These are phyloP conservation scores for Hermaeophaga mercurialis DNA, from an alignment of 2,888 invertebrate species.

Conservation along the genomic window DNA sequence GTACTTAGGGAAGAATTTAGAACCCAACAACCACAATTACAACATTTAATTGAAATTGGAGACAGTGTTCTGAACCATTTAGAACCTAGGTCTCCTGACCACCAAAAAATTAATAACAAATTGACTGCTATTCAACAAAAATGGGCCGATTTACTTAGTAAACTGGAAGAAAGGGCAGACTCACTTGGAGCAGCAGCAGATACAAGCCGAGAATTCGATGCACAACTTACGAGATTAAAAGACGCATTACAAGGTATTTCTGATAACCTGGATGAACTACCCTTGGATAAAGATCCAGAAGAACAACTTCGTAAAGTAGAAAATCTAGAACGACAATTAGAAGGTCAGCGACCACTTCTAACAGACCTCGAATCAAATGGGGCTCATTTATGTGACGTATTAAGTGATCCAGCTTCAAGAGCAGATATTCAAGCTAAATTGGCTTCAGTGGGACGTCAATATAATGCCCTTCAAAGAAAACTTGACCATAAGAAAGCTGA, in stretches of 20 bases:
- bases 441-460: slow-evolving; percentile 83
- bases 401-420: slow-evolving; percentile 88
- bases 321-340: slow-evolving; percentile 84
- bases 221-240: slow-evolving; percentile 78
- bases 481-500: slow-evolving; percentile 89
- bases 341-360: slow-evolving; percentile 84
- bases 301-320: slow-evolving; percentile 87
- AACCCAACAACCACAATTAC: slow-evolving; percentile 87
- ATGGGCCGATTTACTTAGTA: slow-evolving; percentile 80
- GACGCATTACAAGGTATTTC: slow-evolving; percentile 88
- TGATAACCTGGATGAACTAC: slow-evolving; percentile 83
- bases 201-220: slow-evolving; percentile 91
- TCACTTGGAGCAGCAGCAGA: slow-evolving; percentile 90
- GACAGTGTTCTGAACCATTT: slow-evolving; percentile 70
- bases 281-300: slow-evolving; percentile 81
- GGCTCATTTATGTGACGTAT: slow-evolving; percentile 81
- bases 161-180: slow-evolving; percentile 86
- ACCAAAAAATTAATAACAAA: slow-evolving; percentile 71
- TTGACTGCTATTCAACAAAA: slow-evolving; percentile 72
- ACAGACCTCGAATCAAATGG: slow-evolving; percentile 91
- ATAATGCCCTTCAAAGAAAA: slow-evolving; percentile 87
- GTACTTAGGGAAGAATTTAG: slow-evolving; percentile 94
- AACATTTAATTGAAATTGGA: slow-evolving; percentile 82
- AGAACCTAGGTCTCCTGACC: slow-evolving; percentile 64
- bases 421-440: slow-evolving; percentile 91